These are phyloP conservation scores for Cantharis rustica DNA, from an alignment of 2,888 invertebrate genomes.

Conservation along the genomic window DNA sequence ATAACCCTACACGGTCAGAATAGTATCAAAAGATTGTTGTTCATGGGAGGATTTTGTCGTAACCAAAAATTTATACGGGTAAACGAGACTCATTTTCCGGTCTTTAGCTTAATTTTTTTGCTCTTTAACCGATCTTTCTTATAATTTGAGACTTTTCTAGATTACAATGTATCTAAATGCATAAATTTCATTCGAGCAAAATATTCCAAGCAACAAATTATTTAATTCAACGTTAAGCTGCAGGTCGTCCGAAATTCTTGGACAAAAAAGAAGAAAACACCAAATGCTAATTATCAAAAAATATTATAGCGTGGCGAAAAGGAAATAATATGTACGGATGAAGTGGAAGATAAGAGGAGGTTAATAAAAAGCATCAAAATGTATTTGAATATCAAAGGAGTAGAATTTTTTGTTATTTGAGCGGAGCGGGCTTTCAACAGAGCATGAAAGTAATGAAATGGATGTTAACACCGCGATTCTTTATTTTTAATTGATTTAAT, in stretches of 20 bases:
- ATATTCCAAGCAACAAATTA: no score
- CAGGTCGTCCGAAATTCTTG: no score
- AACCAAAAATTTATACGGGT: slow-evolving; percentile 11
- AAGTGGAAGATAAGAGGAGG: not conserved
- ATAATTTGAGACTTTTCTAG: not conserved
- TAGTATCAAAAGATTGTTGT: slow-evolving; percentile 34
- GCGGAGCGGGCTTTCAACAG: not conserved
- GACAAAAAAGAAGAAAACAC: no score
- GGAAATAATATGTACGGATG: no score
- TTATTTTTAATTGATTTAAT: not conserved
- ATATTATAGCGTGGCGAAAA: no score
- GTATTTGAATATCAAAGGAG: not conserved
- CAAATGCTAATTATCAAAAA: no score
- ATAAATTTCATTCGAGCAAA: no score
- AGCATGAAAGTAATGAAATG: not conserved
- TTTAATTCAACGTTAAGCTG: no score
- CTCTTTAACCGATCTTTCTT: slow-evolving; percentile 2
- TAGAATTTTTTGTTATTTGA: not conserved
- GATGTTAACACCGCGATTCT: not conserved
- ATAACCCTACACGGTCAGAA: slow-evolving; percentile 39
- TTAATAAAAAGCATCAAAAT: not conserved
- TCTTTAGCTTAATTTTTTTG: slow-evolving; percentile 8
- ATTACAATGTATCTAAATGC: no score
- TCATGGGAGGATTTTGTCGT: slow-evolving; percentile 18
- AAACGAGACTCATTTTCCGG: slow-evolving; percentile 35